Evolutionary conservation across 2,113 vertebrate species (phyloP).

Genomic region (Bothrops jararaca): DNA sequence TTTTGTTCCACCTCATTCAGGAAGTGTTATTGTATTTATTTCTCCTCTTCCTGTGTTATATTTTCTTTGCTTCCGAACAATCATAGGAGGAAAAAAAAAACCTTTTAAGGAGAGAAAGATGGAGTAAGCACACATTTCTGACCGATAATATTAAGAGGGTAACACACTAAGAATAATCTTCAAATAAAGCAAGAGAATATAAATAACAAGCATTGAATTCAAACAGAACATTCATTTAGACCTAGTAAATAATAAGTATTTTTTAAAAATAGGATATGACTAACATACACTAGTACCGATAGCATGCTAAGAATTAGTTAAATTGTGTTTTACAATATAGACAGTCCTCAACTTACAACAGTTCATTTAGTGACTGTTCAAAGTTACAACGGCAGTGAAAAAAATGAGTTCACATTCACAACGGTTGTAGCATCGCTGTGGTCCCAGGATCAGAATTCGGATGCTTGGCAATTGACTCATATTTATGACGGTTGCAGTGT

Average conservation of each 20-base stretch:
- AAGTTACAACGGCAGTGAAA: not conserved
- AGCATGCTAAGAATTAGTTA: not conserved
- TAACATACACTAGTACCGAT: not conserved
- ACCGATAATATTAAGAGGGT: not conserved
- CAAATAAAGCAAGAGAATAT: not conserved
- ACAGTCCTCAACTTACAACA: not conserved
- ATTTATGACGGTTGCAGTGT: not conserved
- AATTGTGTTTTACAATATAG: not conserved
- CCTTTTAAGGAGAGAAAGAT: not conserved
- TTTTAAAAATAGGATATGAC: not conserved
- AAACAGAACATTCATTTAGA: not conserved
- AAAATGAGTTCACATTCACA: not conserved
- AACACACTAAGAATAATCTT: not conserved
- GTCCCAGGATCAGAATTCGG: not conserved
- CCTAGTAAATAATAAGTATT: not conserved
- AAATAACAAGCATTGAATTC: not conserved
- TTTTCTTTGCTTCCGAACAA: not conserved
- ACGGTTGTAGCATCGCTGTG: not conserved
- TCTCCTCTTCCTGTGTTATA: not conserved
- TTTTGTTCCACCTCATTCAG: not conserved
- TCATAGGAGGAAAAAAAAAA: not conserved
- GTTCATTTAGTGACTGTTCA: not conserved
- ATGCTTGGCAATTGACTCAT: not conserved
- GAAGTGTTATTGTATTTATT: not conserved
- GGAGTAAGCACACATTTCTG: not conserved